Evolutionary conservation across 2,113 vertebrate species (phyloP), one percentile per base, ranked within the genome.

Genomic region (Willisornis vidua): DNA sequence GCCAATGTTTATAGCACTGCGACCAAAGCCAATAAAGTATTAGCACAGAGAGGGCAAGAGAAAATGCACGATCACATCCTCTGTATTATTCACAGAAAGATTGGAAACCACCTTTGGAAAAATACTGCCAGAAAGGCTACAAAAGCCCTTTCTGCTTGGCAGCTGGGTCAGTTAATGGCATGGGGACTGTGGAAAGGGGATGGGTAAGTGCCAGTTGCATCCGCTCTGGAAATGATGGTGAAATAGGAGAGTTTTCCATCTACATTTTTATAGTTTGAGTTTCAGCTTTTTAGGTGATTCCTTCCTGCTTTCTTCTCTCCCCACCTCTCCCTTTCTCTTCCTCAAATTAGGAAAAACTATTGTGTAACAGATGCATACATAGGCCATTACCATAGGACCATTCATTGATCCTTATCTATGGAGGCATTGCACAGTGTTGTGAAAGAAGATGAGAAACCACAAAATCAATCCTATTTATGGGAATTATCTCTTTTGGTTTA

Each of bases 251-350:
- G 26, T 29, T 59, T 92, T 31, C 18, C 8, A 54, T 67, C 46
- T 48, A 66, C 4, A 62, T 55, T 80, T 83, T 67, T 55, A 62
- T 14, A 2, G 7, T 23, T 28, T 58, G 19, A 73, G n/a, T 73
- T 82, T 62, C 35, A 74, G 39, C 35, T 83, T 88, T 66, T 84
- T 51, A 78, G 5, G 6, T 12, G 77, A 24, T 55, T 14, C 15
- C 11, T 31, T 9, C 33, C 3, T 15, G 1, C 1, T 7, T 22
- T 10, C 3, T 11, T 28, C 12, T 39, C 35, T 31, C 17, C 16
- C 3, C 23, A 35, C n/a, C 9, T 24, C 10, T 59, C 24, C 6
- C 26, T 45, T 26, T 35, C 7, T 24, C 16, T 51, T 72, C 54
- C 48, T 52, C n/a, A 71, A 85, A 73, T 55, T 49, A 67, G 24